These are phyloP conservation scores for Ceramica pisi DNA, from an alignment of 2,888 invertebrate species.

Conservation along the genomic window DNA sequence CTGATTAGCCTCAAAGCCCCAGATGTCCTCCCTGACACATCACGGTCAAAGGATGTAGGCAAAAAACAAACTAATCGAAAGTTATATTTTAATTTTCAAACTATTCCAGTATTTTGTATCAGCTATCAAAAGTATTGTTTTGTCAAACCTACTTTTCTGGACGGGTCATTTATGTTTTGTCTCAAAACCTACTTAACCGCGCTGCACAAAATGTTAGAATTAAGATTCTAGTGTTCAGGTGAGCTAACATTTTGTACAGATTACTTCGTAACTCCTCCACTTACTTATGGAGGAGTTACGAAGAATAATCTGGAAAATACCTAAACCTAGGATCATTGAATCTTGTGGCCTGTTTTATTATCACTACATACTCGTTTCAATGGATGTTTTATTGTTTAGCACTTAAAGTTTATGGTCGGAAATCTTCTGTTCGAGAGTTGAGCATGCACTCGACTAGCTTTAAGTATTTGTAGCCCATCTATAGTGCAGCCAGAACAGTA, in stretches of 20 bases:
- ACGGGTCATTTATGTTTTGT: no score
- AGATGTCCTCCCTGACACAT: conserved; percentile 41
- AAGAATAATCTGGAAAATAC: not conserved
- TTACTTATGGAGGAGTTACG: no score
- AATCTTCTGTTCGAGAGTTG: conserved; percentile 8
- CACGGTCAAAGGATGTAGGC: conserved; percentile 22
- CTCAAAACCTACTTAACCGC: no score
- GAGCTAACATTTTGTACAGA: no score
- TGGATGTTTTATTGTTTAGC: conserved; percentile 12
- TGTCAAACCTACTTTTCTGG: not conserved
- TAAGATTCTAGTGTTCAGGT: no score
- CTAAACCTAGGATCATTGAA: not conserved
- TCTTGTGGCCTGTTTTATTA: conserved; percentile 13
- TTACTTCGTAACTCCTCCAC: no score
- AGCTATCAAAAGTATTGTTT: not conserved
- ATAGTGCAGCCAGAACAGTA: not conserved
- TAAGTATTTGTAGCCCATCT: no score
- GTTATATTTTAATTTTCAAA: not conserved
- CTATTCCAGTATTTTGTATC: not conserved
- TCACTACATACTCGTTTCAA: conserved; percentile 6
- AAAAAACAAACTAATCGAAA: not conserved
- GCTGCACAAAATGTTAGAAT: no score
- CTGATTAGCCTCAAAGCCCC: conserved; percentile 5
- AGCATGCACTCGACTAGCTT: not conserved
- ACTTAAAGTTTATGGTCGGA: conserved; percentile 7